Conservation (phyloP, 35 echinoderm and acorn worm species). For the Stichopus chloronotus region DNA sequence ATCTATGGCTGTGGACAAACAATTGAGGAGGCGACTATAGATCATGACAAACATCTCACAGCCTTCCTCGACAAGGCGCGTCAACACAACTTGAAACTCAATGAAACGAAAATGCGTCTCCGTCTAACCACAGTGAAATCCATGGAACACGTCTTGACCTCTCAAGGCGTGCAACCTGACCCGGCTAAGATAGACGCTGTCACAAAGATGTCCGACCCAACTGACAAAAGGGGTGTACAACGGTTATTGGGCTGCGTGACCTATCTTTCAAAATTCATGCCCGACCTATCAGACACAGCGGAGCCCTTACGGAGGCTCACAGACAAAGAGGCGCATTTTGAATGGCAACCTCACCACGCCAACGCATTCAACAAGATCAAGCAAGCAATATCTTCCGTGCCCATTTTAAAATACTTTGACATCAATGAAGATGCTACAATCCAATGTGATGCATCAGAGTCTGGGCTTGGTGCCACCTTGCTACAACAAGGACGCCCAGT, state of each 20-base stretch:
- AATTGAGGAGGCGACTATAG: not conserved
- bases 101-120: constrained; percentile 12
- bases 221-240: not conserved
- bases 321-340: constrained; percentile 53
- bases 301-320: not conserved
- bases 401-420: constrained; percentile 71
- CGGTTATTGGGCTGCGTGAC: constrained; percentile 28
- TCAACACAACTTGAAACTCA: constrained; percentile 47
- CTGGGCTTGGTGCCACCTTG: constrained; percentile 70
- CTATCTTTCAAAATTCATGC: constrained; percentile 51
- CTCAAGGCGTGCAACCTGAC: constrained; percentile 27
- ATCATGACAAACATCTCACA: not conserved
- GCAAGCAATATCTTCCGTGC: constrained; percentile 48
- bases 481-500: constrained; percentile 74
- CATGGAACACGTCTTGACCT: not conserved
- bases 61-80: not conserved
- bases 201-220: not conserved
- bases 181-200: constrained; percentile 18
- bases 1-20: not conserved
- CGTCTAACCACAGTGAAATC: not conserved
- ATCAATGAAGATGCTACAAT: constrained; percentile 62
- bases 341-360: constrained; percentile 58
- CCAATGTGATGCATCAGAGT: constrained; percentile 74
- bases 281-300: constrained; percentile 33
- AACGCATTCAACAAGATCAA: constrained; percentile 63